A percentile compares a stretch with the other conserved stretches of the same genome.
phyloP scores from a whole-genome alignment of 2,888 invertebrate genomes.

The Blastobasis adustella region DNA sequence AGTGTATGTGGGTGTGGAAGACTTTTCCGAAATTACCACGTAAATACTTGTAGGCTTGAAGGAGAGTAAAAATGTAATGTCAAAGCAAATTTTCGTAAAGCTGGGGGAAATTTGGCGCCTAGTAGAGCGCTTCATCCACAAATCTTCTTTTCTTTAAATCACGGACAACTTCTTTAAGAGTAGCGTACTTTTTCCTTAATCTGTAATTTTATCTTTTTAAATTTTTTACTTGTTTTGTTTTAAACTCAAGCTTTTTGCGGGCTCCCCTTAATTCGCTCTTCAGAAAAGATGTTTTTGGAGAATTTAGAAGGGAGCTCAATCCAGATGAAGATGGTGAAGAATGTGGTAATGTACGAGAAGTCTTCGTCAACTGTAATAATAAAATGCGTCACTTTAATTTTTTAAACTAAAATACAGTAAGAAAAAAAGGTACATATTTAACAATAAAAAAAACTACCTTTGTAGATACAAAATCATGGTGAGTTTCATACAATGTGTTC shows the following conservation, averaged over 20 bases:
- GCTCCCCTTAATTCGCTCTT: not conserved
- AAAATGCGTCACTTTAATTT: too few relatives aligned
- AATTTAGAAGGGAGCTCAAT: not conserved
- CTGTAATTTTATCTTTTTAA: slow-evolving; percentile 1
- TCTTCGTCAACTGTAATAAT: not conserved
- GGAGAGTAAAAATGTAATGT: slow-evolving; percentile 13
- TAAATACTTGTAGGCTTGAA: slow-evolving; percentile 4
- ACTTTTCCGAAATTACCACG: slow-evolving; percentile 3
- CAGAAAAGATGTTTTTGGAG: not conserved
- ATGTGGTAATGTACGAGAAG: not conserved
- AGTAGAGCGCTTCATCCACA: slow-evolving; percentile 6
- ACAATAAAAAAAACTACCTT: too few relatives aligned
- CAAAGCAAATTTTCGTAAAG: slow-evolving; percentile 11
- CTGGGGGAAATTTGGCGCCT: slow-evolving; percentile 10
- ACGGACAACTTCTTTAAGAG: not conserved
- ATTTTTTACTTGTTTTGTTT: slow-evolving; percentile 1
- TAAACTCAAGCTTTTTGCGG: not conserved
- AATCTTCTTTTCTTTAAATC: not conserved
- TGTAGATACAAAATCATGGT: too few relatives aligned
- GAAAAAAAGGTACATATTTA: too few relatives aligned
- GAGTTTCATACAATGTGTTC: too few relatives aligned
- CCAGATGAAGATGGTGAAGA: not conserved
- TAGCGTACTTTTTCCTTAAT: slow-evolving; percentile 1
- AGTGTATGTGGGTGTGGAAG: slow-evolving; percentile 8
- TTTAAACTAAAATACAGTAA: too few relatives aligned